Evolutionary conservation across 2,797 vertebrate species (phyloP).

Genomic region (Tenualosa ilisha): DNA sequence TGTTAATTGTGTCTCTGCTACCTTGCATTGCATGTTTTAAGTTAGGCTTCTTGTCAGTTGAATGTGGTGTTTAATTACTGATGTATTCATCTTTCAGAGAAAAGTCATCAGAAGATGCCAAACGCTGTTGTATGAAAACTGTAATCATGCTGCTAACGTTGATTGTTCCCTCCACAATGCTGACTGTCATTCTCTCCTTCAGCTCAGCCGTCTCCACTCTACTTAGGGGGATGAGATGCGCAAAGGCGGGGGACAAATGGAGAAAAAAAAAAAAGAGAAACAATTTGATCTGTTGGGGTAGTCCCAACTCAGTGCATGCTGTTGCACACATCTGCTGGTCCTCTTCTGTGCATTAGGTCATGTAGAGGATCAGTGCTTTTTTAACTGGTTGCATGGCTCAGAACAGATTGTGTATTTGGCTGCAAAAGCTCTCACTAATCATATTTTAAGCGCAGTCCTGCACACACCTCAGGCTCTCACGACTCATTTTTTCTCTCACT

Average conservation of each 20-base stretch:
- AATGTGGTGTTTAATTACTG: conserved; percentile 24
- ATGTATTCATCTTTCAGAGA: conserved; percentile 38
- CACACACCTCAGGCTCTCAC: neutral
- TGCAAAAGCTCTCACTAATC: conserved; percentile 11
- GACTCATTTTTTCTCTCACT: neutral
- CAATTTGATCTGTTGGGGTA: conserved; percentile 35
- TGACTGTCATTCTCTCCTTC: conserved; percentile 41
- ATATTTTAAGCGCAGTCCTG: neutral
- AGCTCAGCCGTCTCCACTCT: neutral
- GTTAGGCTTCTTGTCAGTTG: neutral
- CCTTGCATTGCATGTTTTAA: neutral
- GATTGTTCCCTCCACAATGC: conserved; percentile 46
- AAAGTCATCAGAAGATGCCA: neutral
- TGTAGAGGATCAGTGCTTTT: neutral
- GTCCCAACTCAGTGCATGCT: conserved; percentile 38
- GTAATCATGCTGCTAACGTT: conserved; percentile 41
- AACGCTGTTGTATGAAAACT: neutral
- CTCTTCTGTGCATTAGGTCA: neutral
- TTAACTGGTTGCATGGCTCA: conserved; percentile 27
- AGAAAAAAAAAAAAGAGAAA: conserved; percentile 1
- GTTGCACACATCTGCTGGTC: neutral
- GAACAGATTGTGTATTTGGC: conserved; percentile 41
- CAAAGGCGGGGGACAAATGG: neutral
- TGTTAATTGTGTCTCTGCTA: neutral
- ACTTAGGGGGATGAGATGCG: neutral